Conservation (phyloP, 2,797 vertebrate species). For the Galago senegalensis region DNA sequence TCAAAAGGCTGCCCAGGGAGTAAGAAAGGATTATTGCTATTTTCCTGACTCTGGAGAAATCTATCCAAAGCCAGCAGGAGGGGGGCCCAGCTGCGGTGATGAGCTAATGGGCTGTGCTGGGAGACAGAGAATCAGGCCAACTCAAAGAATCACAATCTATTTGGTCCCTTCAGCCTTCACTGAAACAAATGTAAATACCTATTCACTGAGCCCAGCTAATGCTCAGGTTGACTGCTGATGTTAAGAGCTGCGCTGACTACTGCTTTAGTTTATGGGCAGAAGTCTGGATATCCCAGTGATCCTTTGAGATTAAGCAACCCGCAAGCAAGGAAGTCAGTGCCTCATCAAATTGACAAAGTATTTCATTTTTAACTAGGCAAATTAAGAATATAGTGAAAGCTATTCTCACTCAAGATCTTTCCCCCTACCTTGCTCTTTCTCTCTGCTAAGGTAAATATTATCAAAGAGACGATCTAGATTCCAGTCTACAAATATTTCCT, state of each 20-base stretch:
- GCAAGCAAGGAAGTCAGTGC: not conserved
- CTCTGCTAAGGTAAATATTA: not conserved
- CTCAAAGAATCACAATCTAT: rapidly evolving
- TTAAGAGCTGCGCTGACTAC: not conserved
- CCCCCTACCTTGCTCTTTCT: not conserved
- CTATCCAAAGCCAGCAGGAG: not conserved
- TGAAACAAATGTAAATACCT: not conserved
- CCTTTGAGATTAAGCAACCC: not conserved
- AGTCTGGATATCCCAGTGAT: not conserved
- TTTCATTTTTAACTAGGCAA: conserved; percentile 27
- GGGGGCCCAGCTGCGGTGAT: not conserved
- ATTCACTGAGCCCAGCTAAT: not conserved
- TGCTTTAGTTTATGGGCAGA: not conserved
- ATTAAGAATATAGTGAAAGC: not conserved
- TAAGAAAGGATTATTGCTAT: conserved; percentile 26
- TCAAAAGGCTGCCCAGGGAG: not conserved
- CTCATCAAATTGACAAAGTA: not conserved
- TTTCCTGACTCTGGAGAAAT: conserved; percentile 39
- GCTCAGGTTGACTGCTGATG: not conserved
- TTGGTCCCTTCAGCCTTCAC: not conserved
- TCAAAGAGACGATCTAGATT: not conserved
- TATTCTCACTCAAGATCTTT: not conserved
- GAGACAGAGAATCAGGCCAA: not conserved
- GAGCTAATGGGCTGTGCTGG: not conserved
- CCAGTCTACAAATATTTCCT: conserved; percentile 58